Conservation (phyloP, 2,113 vertebrate species). For the Amia ocellicauda region DNA sequence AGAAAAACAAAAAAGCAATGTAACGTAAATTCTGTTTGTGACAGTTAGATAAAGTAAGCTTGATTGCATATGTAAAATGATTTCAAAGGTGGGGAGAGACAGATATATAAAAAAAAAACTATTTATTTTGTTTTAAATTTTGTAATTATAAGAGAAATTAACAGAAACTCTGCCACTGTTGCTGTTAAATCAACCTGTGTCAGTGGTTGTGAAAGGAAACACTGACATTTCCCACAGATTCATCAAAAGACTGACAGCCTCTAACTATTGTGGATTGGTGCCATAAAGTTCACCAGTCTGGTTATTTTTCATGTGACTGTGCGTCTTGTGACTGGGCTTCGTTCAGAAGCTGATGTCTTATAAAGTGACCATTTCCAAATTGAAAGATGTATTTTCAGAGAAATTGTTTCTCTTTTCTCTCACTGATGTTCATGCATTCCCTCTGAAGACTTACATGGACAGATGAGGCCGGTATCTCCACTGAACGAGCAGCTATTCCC, state of each 20-base stretch:
- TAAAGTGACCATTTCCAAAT: conserved; percentile 62
- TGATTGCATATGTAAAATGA: conserved; percentile 6
- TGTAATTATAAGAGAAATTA: too few relatives aligned
- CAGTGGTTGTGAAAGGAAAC: too few relatives aligned
- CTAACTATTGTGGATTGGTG: too few relatives aligned
- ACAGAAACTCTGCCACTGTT: too few relatives aligned
- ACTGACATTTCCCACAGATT: too few relatives aligned
- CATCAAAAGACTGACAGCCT: too few relatives aligned
- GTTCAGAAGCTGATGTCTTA: conserved; percentile 58
- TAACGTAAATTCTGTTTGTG: background rate
- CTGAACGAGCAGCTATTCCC: too few relatives aligned
- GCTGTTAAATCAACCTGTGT: too few relatives aligned
- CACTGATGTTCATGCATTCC: conserved; percentile 50
- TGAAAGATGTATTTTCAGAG: conserved; percentile 68
- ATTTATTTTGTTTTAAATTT: too few relatives aligned
- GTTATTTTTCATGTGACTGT: too few relatives aligned
- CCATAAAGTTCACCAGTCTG: too few relatives aligned
- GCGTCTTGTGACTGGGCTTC: conserved; percentile 47
- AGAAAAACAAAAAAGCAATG: background rate
- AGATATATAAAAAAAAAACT: too few relatives aligned
- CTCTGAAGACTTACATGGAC: conserved; percentile 50
- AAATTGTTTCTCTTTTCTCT: conserved; percentile 71
- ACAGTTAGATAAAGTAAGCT: conserved; percentile 6
- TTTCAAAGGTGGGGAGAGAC: background rate
- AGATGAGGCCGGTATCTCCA: conserved; percentile 35